Conservation (phyloP, 1,140 invertebrate species). For the Eumaeus atala region DNA sequence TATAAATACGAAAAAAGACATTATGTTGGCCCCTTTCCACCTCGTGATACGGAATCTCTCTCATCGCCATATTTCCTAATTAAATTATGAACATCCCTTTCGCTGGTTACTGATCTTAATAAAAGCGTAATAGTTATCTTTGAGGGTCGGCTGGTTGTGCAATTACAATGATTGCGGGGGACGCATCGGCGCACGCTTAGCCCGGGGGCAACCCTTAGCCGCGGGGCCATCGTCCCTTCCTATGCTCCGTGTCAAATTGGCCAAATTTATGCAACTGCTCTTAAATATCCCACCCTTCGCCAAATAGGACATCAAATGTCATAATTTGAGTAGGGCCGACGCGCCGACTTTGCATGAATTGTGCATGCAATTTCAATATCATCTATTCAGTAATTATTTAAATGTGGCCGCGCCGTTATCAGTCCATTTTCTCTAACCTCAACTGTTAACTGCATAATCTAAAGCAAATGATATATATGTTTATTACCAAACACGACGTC, state of each 20-base stretch:
- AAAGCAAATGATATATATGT: no score
- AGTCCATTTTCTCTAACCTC: no score
- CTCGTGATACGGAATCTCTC: no score
- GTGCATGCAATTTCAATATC: not conserved
- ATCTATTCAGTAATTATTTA: no score
- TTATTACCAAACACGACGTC: no score
- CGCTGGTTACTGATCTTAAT: slow-evolving; percentile 58
- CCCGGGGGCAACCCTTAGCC: slow-evolving; percentile 20
- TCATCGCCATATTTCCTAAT: no score
- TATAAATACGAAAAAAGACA: no score
- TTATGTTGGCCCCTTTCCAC: no score
- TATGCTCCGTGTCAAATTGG: slow-evolving; percentile 56
- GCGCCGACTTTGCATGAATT: slow-evolving; percentile 37
- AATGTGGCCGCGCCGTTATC: no score
- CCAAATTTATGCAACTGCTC: slow-evolving; percentile 66
- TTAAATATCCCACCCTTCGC: slow-evolving; percentile 33
- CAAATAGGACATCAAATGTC: slow-evolving; percentile 60
- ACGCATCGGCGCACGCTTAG: slow-evolving; percentile 23
- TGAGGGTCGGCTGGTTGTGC: slow-evolving; percentile 50
- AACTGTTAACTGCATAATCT: no score
- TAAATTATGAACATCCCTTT: slow-evolving; percentile 64
- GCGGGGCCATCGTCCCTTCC: slow-evolving; percentile 21
- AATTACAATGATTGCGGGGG: slow-evolving; percentile 52
- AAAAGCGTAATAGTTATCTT: slow-evolving; percentile 67
- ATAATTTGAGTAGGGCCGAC: slow-evolving; percentile 41